Percentiles rank a stretch among this genome's conserved stretches.
These are phyloP conservation scores for Eudasyphora cyanicolor DNA, from an alignment of 2,888 invertebrate species.

Conservation along the genomic window DNA sequence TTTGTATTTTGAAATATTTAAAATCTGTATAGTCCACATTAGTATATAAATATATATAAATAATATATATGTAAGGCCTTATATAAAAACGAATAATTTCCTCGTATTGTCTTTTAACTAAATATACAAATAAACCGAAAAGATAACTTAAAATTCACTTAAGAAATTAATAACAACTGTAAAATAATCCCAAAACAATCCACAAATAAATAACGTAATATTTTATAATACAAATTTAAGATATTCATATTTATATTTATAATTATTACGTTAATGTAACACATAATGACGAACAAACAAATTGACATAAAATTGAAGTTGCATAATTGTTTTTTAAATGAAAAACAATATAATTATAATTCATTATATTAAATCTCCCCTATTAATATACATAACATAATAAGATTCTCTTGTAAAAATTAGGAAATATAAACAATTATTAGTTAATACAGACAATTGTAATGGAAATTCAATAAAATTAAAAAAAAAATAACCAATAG, in stretches of 20 bases:
- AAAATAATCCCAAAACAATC: background rate
- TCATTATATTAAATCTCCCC: conserved; percentile 32
- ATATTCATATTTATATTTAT: too few species aligned
- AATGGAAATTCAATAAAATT: conserved; percentile 41
- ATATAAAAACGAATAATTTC: conserved; percentile 19
- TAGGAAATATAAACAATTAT: conserved; percentile 57
- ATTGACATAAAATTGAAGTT: too few species aligned
- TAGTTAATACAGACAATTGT: conserved; percentile 56
- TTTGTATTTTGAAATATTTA: conserved; percentile 1
- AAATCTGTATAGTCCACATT: background rate
- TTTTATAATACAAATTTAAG: too few species aligned
- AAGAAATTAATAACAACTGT: background rate
- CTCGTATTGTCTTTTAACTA: background rate
- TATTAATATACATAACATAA: conserved; percentile 31
- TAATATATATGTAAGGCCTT: conserved; percentile 45
- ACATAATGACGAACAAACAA: too few species aligned
- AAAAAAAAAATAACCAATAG: conserved; percentile 43
- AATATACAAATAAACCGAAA: conserved; percentile 7
- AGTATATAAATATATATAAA: background rate
- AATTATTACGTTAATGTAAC: too few species aligned
- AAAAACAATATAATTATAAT: conserved; percentile 1
- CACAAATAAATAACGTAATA: background rate
- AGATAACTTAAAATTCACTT: background rate
- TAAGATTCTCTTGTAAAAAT: conserved; percentile 50
- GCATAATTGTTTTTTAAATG: too few species aligned